A percentile compares a stretch with the other conserved stretches of the same genome.
phyloP scores from a whole-genome alignment of 1,140 invertebrate genomes.

The Halictus rubicundus region DNA sequence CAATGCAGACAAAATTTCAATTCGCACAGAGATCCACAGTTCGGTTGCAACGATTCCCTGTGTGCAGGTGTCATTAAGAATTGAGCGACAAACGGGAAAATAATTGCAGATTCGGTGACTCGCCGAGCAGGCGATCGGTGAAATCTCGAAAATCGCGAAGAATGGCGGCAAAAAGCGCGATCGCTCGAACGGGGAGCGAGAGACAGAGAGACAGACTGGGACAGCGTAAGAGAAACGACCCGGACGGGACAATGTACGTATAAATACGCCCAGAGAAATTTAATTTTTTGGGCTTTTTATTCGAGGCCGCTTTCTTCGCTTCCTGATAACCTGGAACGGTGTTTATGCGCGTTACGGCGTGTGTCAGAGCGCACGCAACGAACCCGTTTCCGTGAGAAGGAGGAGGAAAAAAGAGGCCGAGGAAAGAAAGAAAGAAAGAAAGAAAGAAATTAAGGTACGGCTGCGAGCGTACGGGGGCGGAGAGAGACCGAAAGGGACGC shows the following conservation, averaged over 20 bases:
- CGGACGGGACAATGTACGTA: not conserved
- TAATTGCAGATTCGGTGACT: too few species aligned
- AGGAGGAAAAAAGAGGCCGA: not conserved
- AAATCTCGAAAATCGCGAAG: not conserved
- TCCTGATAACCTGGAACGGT: constrained; percentile 26
- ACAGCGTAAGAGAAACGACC: not conserved
- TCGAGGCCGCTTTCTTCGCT: constrained; percentile 26
- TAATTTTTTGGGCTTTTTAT: constrained; percentile 4
- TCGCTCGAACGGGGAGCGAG: too few species aligned
- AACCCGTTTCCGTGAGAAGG: constrained; percentile 26
- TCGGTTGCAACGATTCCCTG: too few species aligned
- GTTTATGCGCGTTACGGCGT: constrained; percentile 6
- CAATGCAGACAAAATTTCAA: too few species aligned
- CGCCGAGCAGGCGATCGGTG: too few species aligned
- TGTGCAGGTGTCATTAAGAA: too few species aligned
- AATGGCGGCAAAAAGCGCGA: not conserved
- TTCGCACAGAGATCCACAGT: too few species aligned
- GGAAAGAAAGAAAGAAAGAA: too few species aligned
- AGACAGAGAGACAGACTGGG: too few species aligned
- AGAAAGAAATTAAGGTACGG: too few species aligned
- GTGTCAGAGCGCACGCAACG: constrained; percentile 14
- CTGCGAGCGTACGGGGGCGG: not conserved
- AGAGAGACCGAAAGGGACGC: not conserved
- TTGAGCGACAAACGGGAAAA: too few species aligned
- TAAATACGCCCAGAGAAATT: constrained; percentile 12